phyloP scores from a whole-genome alignment of 2,888 invertebrate species.

The Melangyna quadrimaculata region DNA sequence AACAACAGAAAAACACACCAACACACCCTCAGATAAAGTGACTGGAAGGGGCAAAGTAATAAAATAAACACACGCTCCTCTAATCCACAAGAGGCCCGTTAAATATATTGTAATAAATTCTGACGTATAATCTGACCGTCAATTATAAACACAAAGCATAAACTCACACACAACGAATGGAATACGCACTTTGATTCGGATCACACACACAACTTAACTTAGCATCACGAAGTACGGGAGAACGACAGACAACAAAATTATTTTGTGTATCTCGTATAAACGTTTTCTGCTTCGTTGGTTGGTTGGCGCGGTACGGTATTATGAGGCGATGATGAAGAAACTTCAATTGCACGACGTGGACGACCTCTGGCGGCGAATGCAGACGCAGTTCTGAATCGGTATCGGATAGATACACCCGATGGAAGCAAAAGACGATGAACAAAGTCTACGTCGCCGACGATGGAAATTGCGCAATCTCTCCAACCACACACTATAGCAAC shows the following conservation, averaged over 20 bases:
- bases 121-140: conserved; percentile 73
- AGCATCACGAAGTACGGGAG: conserved; percentile 5
- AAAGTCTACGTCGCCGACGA: background rate
- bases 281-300: conserved; percentile 69
- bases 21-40: background rate
- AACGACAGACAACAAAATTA: conserved; percentile 10
- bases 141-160: conserved; percentile 54
- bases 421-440: conserved; percentile 12
- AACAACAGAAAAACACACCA: conserved; percentile 15
- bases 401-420: conserved; percentile 45
- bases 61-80: conserved; percentile 51
- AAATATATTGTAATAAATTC: conserved; percentile 72
- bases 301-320: conserved; percentile 55
- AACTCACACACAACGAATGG: conserved; percentile 33
- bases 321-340: conserved; percentile 8
- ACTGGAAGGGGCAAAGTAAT: conserved; percentile 52
- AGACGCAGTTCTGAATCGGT: conserved; percentile 65
- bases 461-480: conserved; percentile 68
- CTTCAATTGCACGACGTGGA: conserved; percentile 22
- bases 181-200: background rate
- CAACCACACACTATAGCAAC: conserved; percentile 10
- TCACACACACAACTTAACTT: conserved; percentile 22
- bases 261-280: conserved; percentile 54
- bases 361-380: conserved; percentile 70
- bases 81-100: conserved; percentile 70